These are phyloP conservation scores for Caenorhabditis tropicalis DNA, from an alignment of 1,140 invertebrate species.

Conservation along the genomic window DNA sequence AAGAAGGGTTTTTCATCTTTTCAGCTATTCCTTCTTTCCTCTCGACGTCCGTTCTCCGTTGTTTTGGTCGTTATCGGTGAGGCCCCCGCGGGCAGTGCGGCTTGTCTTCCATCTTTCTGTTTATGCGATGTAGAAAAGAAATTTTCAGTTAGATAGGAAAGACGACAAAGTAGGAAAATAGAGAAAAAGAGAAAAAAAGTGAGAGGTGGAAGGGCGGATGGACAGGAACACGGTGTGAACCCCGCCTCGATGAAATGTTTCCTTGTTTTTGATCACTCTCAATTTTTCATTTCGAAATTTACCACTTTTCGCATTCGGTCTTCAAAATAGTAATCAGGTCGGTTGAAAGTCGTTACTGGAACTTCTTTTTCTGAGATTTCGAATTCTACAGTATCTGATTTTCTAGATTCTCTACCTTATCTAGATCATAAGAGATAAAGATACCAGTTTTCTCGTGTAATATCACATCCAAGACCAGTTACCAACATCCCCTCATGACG, in stretches of 20 bases:
- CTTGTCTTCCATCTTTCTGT: not conserved
- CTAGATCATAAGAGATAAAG: not conserved
- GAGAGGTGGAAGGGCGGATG: not conserved
- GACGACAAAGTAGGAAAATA: slow-evolving; percentile 31
- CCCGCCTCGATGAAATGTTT: slow-evolving; percentile 31
- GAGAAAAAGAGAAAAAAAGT: not conserved
- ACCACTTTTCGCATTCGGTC: not conserved
- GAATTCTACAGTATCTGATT: not conserved
- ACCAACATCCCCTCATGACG: not conserved
- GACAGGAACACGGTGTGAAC: slow-evolving; percentile 26
- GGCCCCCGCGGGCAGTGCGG: not conserved
- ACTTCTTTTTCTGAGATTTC: too few relatives aligned
- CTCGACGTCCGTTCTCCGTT: not conserved
- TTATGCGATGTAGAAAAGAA: slow-evolving; percentile 22
- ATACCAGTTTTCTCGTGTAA: not conserved
- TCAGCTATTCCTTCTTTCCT: not conserved
- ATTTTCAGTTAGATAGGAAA: slow-evolving; percentile 38
- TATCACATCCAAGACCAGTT: not conserved
- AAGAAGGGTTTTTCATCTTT: not conserved
- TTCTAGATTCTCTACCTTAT: too few relatives aligned
- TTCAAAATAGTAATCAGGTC: too few relatives aligned
- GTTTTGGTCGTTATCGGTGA: not conserved
- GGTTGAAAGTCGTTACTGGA: too few relatives aligned
- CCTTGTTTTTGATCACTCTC: slow-evolving; percentile 41
- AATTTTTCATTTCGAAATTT: not conserved